Evolutionary conservation across 2,113 vertebrate species (phyloP), one percentile per base, ranked within the genome.

Genomic region (Emydura subglobosa): DNA sequence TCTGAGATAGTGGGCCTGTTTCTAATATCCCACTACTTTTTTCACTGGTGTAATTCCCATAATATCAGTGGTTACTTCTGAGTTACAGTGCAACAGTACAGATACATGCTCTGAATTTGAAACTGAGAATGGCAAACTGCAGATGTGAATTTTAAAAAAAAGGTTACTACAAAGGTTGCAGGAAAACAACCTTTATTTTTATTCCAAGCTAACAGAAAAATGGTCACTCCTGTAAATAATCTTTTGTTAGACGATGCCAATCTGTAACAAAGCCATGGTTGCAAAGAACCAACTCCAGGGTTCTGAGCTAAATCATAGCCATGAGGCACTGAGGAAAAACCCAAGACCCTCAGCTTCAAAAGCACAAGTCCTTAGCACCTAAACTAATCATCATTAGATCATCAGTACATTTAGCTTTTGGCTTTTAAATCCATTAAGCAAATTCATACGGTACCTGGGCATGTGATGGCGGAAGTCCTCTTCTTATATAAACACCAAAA

Each of bases 401-500:
- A 59, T 61, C n/a, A 10, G 22, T 2, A 82, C 54, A 79, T 42
- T 74, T 44, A 82, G 29, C 6, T 85, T 84, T 85, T 87, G 57
- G 87, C 49, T 76, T 44, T 51, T 34, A 80, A 61, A 72, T 65
- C 2, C 24, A 87, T 82, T 1, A 81, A 92, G 94, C 4, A 80
- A 21, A 51, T 31, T 10, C 74, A 84, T 27, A 92, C 95, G 93
- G 78, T 99, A 99, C 99, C 99, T 99, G 99, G 65, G 99, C 99
- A 55, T 99, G 99, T 51, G 99, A 99, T 2, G 99, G 99, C 76
- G 99, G 99, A 72, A 99, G 98, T 95, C 99, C 99, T 96, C 99
- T 99, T 98, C 99, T 98, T 88, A 99, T 99, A 96, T 99, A 99
- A 88, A 99, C 99, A 61, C 99, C 99, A 8, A 99, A 99, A 92